A percentile compares a stretch with the other conserved stretches of the same genome.
phyloP scores from a whole-genome alignment of 2,113 vertebrate species.

The Paramisgurnus dabryanus region DNA sequence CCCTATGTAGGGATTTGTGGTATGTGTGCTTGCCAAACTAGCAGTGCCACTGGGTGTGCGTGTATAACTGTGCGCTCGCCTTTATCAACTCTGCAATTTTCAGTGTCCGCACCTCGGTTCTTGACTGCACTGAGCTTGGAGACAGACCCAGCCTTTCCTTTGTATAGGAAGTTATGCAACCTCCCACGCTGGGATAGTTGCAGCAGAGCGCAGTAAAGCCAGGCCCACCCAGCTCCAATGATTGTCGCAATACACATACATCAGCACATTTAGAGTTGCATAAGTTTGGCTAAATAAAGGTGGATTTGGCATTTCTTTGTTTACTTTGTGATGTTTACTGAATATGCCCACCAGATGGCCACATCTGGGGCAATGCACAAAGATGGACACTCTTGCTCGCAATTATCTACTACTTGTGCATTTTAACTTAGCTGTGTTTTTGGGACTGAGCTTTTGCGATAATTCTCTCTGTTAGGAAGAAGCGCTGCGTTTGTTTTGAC shows the following conservation, averaged over 20 bases:
- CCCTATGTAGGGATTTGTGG: background rate
- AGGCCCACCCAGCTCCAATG: conserved; percentile 24
- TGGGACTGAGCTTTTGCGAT: background rate
- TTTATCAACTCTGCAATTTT: background rate
- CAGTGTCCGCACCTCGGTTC: background rate
- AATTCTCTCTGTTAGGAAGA: background rate
- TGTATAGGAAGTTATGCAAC: conserved; percentile 42
- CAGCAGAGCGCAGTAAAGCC: conserved; percentile 2
- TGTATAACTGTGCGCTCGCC: background rate
- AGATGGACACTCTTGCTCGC: conserved; percentile 4
- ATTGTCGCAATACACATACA: conserved; percentile 24
- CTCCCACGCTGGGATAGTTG: conserved; percentile 43
- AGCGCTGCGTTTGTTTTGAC: conserved; percentile 27
- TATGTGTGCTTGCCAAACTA: background rate
- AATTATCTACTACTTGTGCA: conserved; percentile 21
- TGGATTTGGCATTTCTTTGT: conserved; percentile 56
- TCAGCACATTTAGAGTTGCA: conserved; percentile 56
- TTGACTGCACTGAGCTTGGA: conserved; percentile 1
- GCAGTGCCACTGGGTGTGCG: background rate
- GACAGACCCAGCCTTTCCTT: conserved; percentile 3
- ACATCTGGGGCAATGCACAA: conserved; percentile 55
- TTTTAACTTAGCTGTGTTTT: conserved; percentile 36
- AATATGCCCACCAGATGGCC: conserved; percentile 61
- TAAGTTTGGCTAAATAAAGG: conserved; percentile 64
- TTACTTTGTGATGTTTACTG: conserved; percentile 64